Conservation (phyloP, 2,888 invertebrate species). For the Chironomus tentans region DNA sequence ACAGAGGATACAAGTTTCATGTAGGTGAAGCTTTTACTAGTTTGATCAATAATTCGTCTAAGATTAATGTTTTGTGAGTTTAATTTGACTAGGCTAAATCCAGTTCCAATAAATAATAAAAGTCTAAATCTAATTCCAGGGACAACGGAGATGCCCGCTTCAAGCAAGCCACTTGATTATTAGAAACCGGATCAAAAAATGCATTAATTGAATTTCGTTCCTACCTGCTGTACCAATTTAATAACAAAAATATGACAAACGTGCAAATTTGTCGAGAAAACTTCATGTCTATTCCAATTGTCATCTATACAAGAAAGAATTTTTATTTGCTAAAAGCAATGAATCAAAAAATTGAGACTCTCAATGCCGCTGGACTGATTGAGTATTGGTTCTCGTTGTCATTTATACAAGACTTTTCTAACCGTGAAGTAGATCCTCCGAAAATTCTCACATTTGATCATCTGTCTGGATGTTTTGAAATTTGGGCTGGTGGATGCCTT, state of each 20-base stretch:
- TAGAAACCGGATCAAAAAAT: too few relatives aligned
- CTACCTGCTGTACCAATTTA: too few relatives aligned
- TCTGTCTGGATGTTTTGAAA: neutral
- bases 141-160: too few relatives aligned
- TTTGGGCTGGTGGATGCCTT: neutral
- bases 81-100: too few relatives aligned
- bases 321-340: neutral
- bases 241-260: neutral
- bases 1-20: neutral
- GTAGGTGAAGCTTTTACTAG: too few relatives aligned
- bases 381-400: neutral
- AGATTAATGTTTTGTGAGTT: neutral
- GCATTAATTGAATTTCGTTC: too few relatives aligned
- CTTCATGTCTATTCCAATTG: neutral
- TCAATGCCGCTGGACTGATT: neutral
- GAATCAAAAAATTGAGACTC: neutral
- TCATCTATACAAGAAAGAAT: neutral
- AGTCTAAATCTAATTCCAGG: neutral
- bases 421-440: neutral
- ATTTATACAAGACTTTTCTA: neutral
- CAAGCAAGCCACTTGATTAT: too few relatives aligned
- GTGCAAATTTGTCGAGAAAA: neutral
- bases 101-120: neutral
- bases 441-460: neutral
- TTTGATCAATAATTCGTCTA: neutral